Conservation (phyloP, 2,888 invertebrate species). For the Campoplex capitator region DNA sequence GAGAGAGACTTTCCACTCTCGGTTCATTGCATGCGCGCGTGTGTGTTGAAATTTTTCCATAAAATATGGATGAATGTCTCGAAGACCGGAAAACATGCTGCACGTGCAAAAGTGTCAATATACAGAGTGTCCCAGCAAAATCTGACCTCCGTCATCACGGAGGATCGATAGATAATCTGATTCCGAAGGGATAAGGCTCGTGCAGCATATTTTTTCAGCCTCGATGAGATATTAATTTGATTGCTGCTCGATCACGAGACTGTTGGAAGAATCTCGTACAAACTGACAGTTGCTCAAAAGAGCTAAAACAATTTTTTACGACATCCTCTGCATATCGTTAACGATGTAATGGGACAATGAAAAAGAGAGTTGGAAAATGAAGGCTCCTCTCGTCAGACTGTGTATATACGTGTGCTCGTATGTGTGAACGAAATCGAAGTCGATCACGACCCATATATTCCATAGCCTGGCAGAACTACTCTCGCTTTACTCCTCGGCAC, state of each 20-base stretch:
- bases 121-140: not conserved
- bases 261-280: not conserved
- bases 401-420: not conserved
- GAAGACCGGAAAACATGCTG: conserved; percentile 20
- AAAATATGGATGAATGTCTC: conserved; percentile 50
- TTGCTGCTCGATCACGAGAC: not conserved
- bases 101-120: not conserved
- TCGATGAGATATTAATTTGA: not conserved
- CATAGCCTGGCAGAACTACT: conserved; percentile 7
- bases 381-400: conserved; percentile 17
- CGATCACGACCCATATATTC: conserved; percentile 65
- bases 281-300: not conserved
- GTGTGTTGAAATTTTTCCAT: conserved; percentile 41
- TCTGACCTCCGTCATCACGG: not conserved
- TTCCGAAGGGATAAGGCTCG: not conserved
- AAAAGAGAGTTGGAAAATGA: conserved; percentile 44
- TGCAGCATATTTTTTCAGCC: not conserved
- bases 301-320: not conserved
- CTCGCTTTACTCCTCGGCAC: not conserved
- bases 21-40: conserved; percentile 3
- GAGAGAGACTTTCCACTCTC: not conserved
- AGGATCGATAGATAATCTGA: not conserved
- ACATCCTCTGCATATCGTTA: not conserved
- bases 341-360: conserved; percentile 45
- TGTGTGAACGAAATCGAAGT: conserved; percentile 53